phyloP scores from a whole-genome alignment of 2,888 invertebrate genomes.

The Cinara cedri region DNA sequence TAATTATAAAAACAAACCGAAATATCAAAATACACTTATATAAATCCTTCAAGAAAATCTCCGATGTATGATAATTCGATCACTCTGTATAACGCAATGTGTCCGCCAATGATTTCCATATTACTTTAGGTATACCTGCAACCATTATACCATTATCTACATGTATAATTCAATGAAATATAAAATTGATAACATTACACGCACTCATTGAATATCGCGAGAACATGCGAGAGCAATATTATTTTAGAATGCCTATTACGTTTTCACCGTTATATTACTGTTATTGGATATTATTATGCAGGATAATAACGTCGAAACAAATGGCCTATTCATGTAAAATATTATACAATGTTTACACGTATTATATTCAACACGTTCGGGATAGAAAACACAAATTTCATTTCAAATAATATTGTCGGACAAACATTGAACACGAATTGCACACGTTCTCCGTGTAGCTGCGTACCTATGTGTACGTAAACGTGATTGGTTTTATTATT shows the following conservation, averaged over 20 bases:
- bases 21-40: no score
- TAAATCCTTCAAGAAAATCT: no score
- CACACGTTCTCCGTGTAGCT: no score
- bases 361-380: conserved; percentile 32
- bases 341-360: conserved; percentile 32
- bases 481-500: no score
- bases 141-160: neutral
- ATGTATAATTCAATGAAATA: neutral
- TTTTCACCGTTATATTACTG: no score
- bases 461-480: no score
- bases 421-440: no score
- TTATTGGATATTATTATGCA: conserved; percentile 24
- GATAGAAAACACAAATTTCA: conserved; percentile 10
- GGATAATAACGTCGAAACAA: conserved; percentile 34
- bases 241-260: conserved; percentile 29
- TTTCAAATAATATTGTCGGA: no score
- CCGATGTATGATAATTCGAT: no score
- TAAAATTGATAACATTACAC: no score
- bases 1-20: no score
- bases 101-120: neutral
- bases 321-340: conserved; percentile 23
- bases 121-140: neutral
- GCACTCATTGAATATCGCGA: conserved; percentile 3
- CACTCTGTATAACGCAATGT: no score
- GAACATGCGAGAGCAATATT: conserved; percentile 31